These are phyloP conservation scores for Rhynchonycteris naso DNA, from an alignment of 2,797 vertebrate species.

Conservation along the genomic window DNA sequence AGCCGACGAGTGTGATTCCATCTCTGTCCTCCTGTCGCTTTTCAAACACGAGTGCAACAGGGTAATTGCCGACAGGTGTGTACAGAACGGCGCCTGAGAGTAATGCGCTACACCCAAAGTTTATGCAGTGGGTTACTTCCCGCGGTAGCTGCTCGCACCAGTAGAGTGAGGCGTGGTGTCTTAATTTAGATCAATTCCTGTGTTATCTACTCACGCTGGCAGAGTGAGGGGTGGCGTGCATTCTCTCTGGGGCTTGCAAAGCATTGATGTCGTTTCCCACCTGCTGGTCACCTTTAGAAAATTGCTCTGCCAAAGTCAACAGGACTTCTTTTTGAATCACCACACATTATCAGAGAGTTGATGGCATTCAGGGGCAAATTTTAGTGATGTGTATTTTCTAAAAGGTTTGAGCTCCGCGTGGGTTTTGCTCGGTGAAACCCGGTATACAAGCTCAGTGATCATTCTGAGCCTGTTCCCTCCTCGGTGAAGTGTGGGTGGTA, in stretches of 20 bases:
- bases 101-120: not conserved
- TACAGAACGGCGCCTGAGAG: not conserved
- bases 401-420: not conserved
- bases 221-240: not conserved
- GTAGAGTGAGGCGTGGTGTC: not conserved
- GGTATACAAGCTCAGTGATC: not conserved
- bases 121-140: not conserved
- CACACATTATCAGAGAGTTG: not conserved
- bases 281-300: not conserved
- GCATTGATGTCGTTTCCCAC: not conserved
- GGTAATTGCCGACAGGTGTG: constrained; percentile 89
- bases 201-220: not conserved
- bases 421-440: not conserved
- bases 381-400: not conserved
- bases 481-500: not conserved
- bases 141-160: not conserved
- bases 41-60: constrained; percentile 88
- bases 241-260: not conserved
- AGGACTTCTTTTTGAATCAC: not conserved
- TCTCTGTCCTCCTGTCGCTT: constrained; percentile 80
- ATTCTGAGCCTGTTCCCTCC: not conserved
- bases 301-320: not conserved
- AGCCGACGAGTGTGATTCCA: constrained; percentile 82
- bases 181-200: not conserved
- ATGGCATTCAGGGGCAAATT: not conserved